These are phyloP conservation scores for Centruroides vittatus DNA, from an alignment of 1,140 invertebrate genomes.

Conservation along the genomic window DNA sequence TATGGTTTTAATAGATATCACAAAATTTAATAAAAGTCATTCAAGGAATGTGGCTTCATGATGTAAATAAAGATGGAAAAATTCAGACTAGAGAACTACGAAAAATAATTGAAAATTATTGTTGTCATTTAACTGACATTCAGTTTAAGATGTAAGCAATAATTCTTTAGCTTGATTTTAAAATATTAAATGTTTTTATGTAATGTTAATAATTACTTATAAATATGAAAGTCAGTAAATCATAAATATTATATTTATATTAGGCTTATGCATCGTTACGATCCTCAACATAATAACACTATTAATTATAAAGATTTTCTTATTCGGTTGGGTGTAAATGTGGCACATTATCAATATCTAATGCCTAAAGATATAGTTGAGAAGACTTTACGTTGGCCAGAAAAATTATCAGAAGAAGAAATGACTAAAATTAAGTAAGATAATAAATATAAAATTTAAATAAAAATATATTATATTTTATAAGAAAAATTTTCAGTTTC, in stretches of 20 bases:
- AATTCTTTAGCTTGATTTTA: neutral
- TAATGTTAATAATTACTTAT: neutral
- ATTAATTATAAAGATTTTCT: constrained; percentile 10
- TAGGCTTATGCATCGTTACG: constrained; percentile 10
- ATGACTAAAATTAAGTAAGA: neutral
- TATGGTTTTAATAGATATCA: constrained; percentile 4
- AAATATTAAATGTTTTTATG: neutral
- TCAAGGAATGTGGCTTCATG: constrained; percentile 8
- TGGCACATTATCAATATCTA: constrained; percentile 4
- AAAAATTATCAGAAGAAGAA: constrained; percentile 2
- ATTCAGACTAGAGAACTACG: constrained; percentile 9
- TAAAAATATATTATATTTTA: too few species aligned
- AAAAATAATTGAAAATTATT: constrained; percentile 8
- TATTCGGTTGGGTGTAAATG: constrained; percentile 8
- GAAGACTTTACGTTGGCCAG: constrained; percentile 2
- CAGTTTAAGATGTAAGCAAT: constrained; percentile 6
- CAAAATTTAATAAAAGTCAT: constrained; percentile 2
- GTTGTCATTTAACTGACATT: constrained; percentile 7
- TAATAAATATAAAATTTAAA: too few species aligned
- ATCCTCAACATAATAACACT: constrained; percentile 2
- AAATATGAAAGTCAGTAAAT: neutral
- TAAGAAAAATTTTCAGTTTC: too few species aligned
- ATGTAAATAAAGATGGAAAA: constrained; percentile 11
- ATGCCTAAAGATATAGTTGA: constrained; percentile 6
- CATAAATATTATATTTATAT: neutral